These are phyloP conservation scores for Phalacrocorax brasilianus DNA, from an alignment of 2,113 vertebrate species.

Conservation along the genomic window DNA sequence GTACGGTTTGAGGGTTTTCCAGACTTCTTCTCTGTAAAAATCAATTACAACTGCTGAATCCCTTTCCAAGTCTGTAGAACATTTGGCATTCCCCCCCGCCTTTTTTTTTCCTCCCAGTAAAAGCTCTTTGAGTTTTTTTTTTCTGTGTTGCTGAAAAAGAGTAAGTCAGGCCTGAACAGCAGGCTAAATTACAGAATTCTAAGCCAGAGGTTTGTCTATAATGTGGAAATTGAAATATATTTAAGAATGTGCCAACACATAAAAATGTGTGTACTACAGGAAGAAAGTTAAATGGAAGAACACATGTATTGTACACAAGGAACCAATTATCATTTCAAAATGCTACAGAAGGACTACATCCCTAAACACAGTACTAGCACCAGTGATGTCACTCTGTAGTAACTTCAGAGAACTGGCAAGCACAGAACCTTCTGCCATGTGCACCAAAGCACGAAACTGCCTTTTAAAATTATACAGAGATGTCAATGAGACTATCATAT, in stretches of 20 bases:
- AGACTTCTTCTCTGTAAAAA: background rate
- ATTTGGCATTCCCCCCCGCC: background rate
- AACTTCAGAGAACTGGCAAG: background rate
- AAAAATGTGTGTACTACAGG: background rate
- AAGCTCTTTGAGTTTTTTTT: background rate
- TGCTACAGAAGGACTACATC: background rate
- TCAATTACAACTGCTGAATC: background rate
- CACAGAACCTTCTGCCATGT: background rate
- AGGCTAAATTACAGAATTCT: background rate
- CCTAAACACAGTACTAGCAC: background rate
- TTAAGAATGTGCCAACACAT: background rate
- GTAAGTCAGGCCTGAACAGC: background rate
- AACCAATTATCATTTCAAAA: background rate
- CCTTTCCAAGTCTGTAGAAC: background rate
- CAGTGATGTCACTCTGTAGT: background rate
- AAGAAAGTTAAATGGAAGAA: background rate
- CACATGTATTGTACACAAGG: fast-evolving
- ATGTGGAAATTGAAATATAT: background rate
- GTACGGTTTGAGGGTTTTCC: background rate
- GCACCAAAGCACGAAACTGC: background rate
- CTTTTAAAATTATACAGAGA: background rate
- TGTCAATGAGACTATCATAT: background rate
- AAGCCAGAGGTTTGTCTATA: background rate
- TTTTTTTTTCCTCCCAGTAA: background rate
- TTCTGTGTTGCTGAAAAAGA: background rate